Evolutionary conservation across 2,113 vertebrate species (phyloP).

Genomic region (Asarcornis scutulata): DNA sequence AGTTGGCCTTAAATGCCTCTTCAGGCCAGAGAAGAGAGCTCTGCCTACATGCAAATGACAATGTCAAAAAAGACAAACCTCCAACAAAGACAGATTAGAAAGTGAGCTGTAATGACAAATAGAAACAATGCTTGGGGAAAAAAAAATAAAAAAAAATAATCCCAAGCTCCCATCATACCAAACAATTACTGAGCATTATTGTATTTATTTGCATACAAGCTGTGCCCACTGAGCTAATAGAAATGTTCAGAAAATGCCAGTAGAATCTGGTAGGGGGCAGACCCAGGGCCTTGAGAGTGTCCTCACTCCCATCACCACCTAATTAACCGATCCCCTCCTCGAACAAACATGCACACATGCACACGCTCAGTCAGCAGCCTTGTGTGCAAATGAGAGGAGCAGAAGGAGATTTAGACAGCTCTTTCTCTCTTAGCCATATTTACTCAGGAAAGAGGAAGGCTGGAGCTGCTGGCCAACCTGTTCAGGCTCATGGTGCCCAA

Average conservation of each 20-base stretch:
- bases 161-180: conserved; percentile 9
- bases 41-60: not conserved
- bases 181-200: conserved; percentile 28
- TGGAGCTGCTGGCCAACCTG: not conserved
- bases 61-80: conserved; percentile 27
- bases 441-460: not conserved
- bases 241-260: conserved; percentile 18
- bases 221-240: not conserved
- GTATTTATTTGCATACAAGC: conserved; percentile 17
- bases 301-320: not conserved
- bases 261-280: conserved; percentile 18
- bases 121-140: conserved; percentile 44
- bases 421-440: not conserved
- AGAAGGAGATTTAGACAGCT: not conserved
- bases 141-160: not conserved
- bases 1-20: conserved; percentile 44
- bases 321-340: not conserved
- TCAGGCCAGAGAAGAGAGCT: not conserved
- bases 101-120: conserved; percentile 62
- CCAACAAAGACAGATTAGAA: conserved; percentile 48
- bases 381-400: not conserved
- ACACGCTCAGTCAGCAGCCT: not conserved
- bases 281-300: not conserved
- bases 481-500: not conserved
- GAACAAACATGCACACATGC: not conserved